Evolutionary conservation across 2,888 invertebrate species (phyloP).

Genomic region (Volucella inflata): DNA sequence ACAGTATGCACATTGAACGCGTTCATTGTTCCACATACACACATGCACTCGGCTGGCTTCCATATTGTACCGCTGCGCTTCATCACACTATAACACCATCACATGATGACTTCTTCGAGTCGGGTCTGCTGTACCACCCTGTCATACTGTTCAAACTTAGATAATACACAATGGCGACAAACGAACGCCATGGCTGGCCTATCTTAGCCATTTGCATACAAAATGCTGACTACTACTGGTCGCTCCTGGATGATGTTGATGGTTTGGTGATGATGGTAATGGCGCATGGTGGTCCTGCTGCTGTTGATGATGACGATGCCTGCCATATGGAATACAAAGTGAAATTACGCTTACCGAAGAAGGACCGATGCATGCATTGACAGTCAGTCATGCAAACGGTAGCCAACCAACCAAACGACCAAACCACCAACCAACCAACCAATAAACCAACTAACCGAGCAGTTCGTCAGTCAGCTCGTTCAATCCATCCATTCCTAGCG

Average conservation of each 20-base stretch:
- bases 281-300: neutral
- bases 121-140: conserved; percentile 18
- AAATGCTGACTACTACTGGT: conserved; percentile 21
- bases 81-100: no score
- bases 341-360: conserved; percentile 59
- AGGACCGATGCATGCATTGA: conserved; percentile 42
- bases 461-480: conserved; percentile 53
- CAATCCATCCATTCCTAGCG: neutral
- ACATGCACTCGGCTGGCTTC: conserved; percentile 4
- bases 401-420: conserved; percentile 36
- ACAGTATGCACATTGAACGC: conserved; percentile 65
- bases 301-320: conserved; percentile 54
- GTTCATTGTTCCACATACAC: conserved; percentile 62
- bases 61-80: conserved; percentile 18
- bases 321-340: conserved; percentile 70
- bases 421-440: conserved; percentile 31
- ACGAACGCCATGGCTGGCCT: conserved; percentile 38
- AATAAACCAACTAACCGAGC: conserved; percentile 25
- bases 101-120: conserved; percentile 10
- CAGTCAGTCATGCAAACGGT: conserved; percentile 40
- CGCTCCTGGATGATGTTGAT: neutral
- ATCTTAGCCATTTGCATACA: conserved; percentile 69
- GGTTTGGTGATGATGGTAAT: neutral
- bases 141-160: conserved; percentile 61
- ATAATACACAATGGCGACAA: conserved; percentile 51